Evolutionary conservation across 2,113 vertebrate species (phyloP), one percentile per base, ranked within the genome.

Genomic region (Dipodomys merriami): DNA sequence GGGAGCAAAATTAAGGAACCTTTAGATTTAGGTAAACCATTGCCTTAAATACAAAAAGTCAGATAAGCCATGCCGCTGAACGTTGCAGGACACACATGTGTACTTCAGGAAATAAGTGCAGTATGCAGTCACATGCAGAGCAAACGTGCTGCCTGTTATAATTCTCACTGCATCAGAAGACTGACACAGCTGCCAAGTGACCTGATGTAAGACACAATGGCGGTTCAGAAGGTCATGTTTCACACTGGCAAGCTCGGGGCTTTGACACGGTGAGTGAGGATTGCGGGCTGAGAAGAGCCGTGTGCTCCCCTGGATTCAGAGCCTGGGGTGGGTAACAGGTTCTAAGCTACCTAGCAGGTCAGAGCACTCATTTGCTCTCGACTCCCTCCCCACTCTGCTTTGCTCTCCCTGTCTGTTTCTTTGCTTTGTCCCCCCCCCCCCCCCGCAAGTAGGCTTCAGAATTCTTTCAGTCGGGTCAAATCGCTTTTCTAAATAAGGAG

Each of bases 381-480:
- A 39, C 8, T 15, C 95, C 89, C 86, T 39, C 94, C 78, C 35
- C 27, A 1, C 11, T 95, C 86, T 91, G 76, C 81, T 18, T 30
- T 6, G 89, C 87, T 79, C 16, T 29, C 62, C 53, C 53, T 57
- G 53, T 57, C 49, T 49, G 49, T 49, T 49, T 49, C 49, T 49
- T 49, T 57, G 4, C 53, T 57, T 57, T 57, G 4, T 4, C 18
- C 7, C 27, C 0, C 5, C 20, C 30, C 33, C 78, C 33, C 7
- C 7, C 35, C 2, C 83, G 95, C 89, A 83, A 93, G 53, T n/a
- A 87, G 33, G 10, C 85, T 89, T 77, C 91, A 94, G 95, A 97
- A 96, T 93, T 95, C 84, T 81, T 91, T 95, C 64, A 89, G 8
- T 83, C 83, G 15, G 13, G 11, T n/a, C 76, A 65, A 18, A 15